These are phyloP conservation scores for Meliscaeva auricollis DNA, from an alignment of 2,888 invertebrate species.

Conservation along the genomic window DNA sequence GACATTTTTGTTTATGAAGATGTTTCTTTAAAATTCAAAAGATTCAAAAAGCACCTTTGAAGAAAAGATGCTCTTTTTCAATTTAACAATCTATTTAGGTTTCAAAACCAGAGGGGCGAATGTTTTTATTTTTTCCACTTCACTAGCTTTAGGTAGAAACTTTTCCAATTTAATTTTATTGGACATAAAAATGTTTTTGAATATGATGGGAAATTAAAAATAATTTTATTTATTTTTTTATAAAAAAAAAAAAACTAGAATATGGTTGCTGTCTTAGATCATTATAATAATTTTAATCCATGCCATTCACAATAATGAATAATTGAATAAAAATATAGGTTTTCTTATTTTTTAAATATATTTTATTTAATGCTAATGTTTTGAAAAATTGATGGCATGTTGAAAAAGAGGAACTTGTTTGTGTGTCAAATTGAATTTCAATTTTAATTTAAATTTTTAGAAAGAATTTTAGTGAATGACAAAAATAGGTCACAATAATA, in stretches of 20 bases:
- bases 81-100: conserved; percentile 22
- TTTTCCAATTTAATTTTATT: conserved; percentile 23
- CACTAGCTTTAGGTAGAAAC: neutral
- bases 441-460: neutral
- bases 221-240: conserved; percentile 6
- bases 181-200: conserved; percentile 11
- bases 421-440: conserved; percentile 14
- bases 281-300: conserved; percentile 8
- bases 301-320: conserved; percentile 31
- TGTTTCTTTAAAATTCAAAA: conserved; percentile 11
- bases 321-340: neutral
- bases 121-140: neutral
- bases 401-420: neutral
- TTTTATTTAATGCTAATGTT: conserved; percentile 4
- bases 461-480: neutral
- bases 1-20: conserved; percentile 46
- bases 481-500: conserved; percentile 21
- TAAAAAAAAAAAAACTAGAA: neutral
- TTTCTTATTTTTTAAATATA: neutral
- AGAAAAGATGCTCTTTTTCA: conserved; percentile 16
- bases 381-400: conserved; percentile 18
- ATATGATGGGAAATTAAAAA: conserved; percentile 19
- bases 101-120: no score
- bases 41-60: conserved; percentile 26
- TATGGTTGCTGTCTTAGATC: conserved; percentile 1